Evolutionary conservation across 2,113 vertebrate genomes (phyloP).

Genomic region (Engystomops pustulosus): DNA sequence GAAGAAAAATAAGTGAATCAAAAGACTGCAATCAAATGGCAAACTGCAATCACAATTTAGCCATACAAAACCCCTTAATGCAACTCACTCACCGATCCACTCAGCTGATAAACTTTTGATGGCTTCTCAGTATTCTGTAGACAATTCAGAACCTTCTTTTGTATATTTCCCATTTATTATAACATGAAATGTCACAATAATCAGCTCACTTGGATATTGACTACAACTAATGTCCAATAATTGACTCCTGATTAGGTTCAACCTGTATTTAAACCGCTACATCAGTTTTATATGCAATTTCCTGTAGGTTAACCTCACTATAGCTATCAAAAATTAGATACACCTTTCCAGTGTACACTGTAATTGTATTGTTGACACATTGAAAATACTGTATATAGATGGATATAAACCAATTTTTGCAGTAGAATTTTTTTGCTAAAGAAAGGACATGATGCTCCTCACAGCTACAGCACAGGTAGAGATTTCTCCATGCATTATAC

Average conservation of each 20-base stretch:
- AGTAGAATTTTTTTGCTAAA: too few relatives aligned
- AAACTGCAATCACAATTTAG: constrained; percentile 36
- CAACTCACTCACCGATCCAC: constrained; percentile 5
- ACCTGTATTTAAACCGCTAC: neutral
- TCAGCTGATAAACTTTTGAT: constrained; percentile 9
- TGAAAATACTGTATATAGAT: too few relatives aligned
- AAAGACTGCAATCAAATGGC: constrained; percentile 37
- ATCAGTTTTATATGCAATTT: neutral
- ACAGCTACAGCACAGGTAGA: too few relatives aligned
- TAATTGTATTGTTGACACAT: too few relatives aligned
- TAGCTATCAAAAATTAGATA: too few relatives aligned
- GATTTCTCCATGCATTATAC: too few relatives aligned
- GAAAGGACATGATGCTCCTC: too few relatives aligned
- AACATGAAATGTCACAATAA: neutral
- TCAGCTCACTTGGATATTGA: neutral
- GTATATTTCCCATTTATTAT: neutral
- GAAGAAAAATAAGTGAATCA: constrained; percentile 28
- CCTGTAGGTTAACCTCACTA: too few relatives aligned
- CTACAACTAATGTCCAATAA: neutral
- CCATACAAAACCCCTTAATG: constrained; percentile 8
- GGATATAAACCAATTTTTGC: too few relatives aligned
- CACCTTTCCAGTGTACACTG: too few relatives aligned
- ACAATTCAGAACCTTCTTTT: neutral
- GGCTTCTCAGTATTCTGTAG: constrained; percentile 18
- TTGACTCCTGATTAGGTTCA: neutral